Evolutionary conservation across 2,113 vertebrate species (phyloP), one percentile per base, ranked within the genome.

Genomic region (Verasper variegatus): DNA sequence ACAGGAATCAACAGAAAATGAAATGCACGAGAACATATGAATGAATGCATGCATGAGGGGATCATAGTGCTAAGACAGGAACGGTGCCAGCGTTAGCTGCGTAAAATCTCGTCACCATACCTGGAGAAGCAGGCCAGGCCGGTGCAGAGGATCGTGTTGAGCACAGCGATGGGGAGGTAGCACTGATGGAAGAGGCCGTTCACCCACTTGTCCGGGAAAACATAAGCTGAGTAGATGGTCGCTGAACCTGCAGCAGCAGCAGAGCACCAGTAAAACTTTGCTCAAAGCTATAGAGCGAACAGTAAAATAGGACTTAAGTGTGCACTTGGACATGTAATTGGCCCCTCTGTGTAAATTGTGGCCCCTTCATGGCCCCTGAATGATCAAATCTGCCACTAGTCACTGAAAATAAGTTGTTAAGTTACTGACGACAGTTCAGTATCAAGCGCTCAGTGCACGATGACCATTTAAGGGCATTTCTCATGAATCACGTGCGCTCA

Each of bases 51-150:
- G 47, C 1, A 23, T 18, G 17, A 35, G 13, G 35, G 0, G 49
- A 47, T 7, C 12, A 3, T 18, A 23, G 45, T 9, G 14, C 17
- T 10, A 7, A 11, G 35, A n/a, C 18, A 66, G 24, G 31, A 31
- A 31, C 27, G 27, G 8, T 35, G 35, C 35, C 6, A 18, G 15
- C 14, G 18, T 15, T 8, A 45, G 4, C n/a, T 8, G 15, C 14
- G 17, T 14, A 3, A 23, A 31, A 17, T 58, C 12, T 42, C 40
- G 2, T 49, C 31, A 21, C 0, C 78, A 45, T 92, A 99, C 98
- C 97, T 96, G 92, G 97, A 97, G 52, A 97, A 99, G 91, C 98
- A 99, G 89, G 97, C 87, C 5, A 98, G 74, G 24, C 81, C 35
- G 0, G 95, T 97, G 92, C 95, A 95, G 24, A 97, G 0, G 1